phyloP scores from a whole-genome alignment of 2,797 vertebrate species.

The Cheirogaleus major region DNA sequence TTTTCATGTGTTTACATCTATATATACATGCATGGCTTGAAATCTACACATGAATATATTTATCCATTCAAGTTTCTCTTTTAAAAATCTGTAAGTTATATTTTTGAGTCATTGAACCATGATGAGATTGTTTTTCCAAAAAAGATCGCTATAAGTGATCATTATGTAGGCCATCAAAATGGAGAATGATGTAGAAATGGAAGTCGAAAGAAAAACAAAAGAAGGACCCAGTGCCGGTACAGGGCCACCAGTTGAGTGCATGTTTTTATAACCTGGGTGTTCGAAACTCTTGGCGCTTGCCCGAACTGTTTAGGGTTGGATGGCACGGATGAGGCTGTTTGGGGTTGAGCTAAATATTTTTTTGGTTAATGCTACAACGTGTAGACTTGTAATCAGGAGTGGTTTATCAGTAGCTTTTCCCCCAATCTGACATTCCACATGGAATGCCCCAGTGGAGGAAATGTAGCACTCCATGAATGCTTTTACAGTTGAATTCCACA shows the following conservation, averaged over 20 bases:
- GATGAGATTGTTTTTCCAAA: slow-evolving; percentile 29
- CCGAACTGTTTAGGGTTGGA: neutral
- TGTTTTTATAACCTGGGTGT: neutral
- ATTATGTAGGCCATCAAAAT: slow-evolving; percentile 48
- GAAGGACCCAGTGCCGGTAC: neutral
- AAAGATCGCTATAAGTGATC: slow-evolving; percentile 44
- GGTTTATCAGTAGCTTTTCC: slow-evolving; percentile 88
- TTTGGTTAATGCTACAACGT: slow-evolving; percentile 84
- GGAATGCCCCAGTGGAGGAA: slow-evolving; percentile 87
- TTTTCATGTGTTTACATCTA: slow-evolving; percentile 48
- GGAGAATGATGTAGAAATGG: neutral
- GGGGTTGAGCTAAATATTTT: slow-evolving; percentile 82
- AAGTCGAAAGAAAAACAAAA: neutral
- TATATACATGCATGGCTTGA: slow-evolving; percentile 15
- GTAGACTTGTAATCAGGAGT: slow-evolving; percentile 82
- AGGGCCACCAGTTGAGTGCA: neutral
- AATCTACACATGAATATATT: slow-evolving; percentile 26
- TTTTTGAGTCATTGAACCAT: slow-evolving; percentile 65
- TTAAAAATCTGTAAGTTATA: slow-evolving; percentile 44
- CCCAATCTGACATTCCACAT: slow-evolving; percentile 64
- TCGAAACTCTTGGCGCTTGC: neutral
- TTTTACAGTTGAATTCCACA: slow-evolving; percentile 87
- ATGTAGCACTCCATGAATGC: slow-evolving; percentile 82
- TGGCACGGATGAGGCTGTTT: slow-evolving; percentile 48
- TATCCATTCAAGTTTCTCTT: slow-evolving; percentile 58